These are phyloP conservation scores for Hypsopygia costalis DNA, from an alignment of 2,888 invertebrate species.

Conservation along the genomic window DNA sequence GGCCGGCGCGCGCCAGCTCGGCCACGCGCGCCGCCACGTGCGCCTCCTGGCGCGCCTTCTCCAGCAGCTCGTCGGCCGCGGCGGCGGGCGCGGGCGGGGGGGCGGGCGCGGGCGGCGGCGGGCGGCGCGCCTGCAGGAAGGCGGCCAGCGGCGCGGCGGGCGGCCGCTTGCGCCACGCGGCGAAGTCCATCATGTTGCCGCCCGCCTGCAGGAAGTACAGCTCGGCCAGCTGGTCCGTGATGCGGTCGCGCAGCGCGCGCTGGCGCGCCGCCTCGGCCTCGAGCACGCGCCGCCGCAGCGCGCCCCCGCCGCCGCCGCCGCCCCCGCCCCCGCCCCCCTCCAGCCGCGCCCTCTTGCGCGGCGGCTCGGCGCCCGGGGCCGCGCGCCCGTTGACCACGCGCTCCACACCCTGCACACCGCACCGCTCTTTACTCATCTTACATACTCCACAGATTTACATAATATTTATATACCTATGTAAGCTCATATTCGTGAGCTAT, in stretches of 20 bases:
- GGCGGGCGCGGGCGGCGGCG: slow-evolving; percentile 76
- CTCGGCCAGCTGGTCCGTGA: slow-evolving; percentile 90
- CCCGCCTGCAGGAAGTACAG: slow-evolving; percentile 92
- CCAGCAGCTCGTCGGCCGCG: slow-evolving; percentile 58
- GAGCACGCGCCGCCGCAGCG: slow-evolving; percentile 84
- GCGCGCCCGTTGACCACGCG: slow-evolving; percentile 31
- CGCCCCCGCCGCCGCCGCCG: too few species aligned
- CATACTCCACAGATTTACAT: too few species aligned
- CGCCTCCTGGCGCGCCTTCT: slow-evolving; percentile 86
- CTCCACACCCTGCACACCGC: slow-evolving; percentile 26
- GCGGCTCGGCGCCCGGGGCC: slow-evolving; percentile 44
- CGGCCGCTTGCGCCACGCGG: slow-evolving; percentile 90
- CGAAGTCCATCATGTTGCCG: slow-evolving; percentile 94
- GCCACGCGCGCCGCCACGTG: slow-evolving; percentile 95
- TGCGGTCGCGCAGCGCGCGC: slow-evolving; percentile 85
- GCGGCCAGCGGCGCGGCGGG: slow-evolving; percentile 86
- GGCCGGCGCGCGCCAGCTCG: slow-evolving; percentile 95
- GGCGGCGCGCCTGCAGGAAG: slow-evolving; percentile 88
- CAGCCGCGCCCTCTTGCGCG: slow-evolving; percentile 50
- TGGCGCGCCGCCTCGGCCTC: slow-evolving; percentile 86
- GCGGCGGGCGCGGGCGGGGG: slow-evolving; percentile 74
- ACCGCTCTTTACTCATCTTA: slow-evolving; percentile 23
- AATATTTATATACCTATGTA: too few species aligned
- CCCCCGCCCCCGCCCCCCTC: slow-evolving; percentile 39
- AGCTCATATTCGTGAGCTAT: too few species aligned